Evolutionary conservation across 2,888 invertebrate species (phyloP), one percentile per base, ranked within the genome.

Genomic region (Stegophylla sp.): DNA sequence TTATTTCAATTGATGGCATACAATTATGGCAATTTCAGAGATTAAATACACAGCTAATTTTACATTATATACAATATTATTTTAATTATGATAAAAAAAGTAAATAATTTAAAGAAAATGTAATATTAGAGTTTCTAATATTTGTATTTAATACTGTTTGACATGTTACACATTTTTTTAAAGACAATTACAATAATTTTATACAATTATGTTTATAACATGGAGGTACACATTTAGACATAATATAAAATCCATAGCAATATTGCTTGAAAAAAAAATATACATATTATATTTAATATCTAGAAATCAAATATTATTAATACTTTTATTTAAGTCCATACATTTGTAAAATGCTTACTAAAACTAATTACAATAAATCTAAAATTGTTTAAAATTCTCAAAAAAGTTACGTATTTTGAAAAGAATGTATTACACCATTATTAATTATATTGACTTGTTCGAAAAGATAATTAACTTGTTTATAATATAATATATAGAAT

Each of bases 391-490:
- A 26, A 43, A 13, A 3, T 53, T n/a, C 51, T n/a, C 51, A 64
- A 20, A 53, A 64, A 75, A 75, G 12, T 61, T 51, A 53, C 12
- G 17, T 34, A 63, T 34, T 23, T 15, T 41, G 9, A n/a, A 20
- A 51, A 34, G 15, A 41, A 9, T 13, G 13, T 12, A 43, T 9
- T n/a, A 5, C 43, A 66, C n/a, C n/a, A 53, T 17, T 66, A 26
- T 66, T 53, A n/a, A 53, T 43, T 26, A 64, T 41, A 12, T 3
- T 23, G 23, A 66, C 23, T 76, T 66, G 41, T 76, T 51, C 41
- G 64, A 63, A 64, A 75, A 51, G 64, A 75, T 75, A 51, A 73
- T 61, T 51, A 41, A 51, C 17, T 75, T 66, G 23, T 34, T 26
- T 26, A 64, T 23, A 75, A 51, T 48, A 20, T 23, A 75, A 51